A percentile compares a stretch with the other conserved stretches of the same genome.
These are phyloP conservation scores for Reticulitermes lucifugus DNA, from an alignment of 2,888 invertebrate genomes.

Conservation along the genomic window DNA sequence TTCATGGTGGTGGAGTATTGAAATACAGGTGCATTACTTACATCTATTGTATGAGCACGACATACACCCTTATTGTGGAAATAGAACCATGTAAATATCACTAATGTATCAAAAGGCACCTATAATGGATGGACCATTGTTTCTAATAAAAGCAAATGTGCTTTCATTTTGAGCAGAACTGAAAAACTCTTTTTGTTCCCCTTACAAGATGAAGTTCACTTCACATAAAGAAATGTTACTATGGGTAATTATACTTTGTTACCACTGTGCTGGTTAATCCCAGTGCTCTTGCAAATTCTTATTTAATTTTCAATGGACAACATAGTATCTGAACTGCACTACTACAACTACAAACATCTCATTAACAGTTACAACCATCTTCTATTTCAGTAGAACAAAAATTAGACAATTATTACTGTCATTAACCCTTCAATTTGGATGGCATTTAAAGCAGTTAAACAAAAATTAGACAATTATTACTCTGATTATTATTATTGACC, in stretches of 20 bases:
- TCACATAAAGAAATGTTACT: background rate
- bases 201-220: background rate
- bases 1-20: background rate
- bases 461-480: too few species aligned
- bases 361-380: background rate
- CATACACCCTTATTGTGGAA: background rate
- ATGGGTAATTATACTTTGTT: background rate
- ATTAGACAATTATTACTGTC: too few species aligned
- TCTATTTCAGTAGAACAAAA: too few species aligned
- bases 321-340: background rate
- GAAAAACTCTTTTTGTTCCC: background rate
- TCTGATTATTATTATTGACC: too few species aligned
- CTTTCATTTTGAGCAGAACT: conserved; percentile 42
- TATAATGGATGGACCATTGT: conserved; percentile 44
- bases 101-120: conserved; percentile 42
- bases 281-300: conserved; percentile 39
- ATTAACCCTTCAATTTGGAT: too few species aligned
- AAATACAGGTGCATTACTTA: conserved; percentile 15
- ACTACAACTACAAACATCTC: background rate
- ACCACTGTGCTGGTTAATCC: conserved; percentile 12
- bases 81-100: background rate
- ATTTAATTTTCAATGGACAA: background rate
- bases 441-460: too few species aligned
- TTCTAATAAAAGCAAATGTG: conserved; percentile 30
- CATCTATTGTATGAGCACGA: background rate